Evolutionary conservation across 2,113 vertebrate genomes (phyloP).

Genomic region (Ascaphus truei): DNA sequence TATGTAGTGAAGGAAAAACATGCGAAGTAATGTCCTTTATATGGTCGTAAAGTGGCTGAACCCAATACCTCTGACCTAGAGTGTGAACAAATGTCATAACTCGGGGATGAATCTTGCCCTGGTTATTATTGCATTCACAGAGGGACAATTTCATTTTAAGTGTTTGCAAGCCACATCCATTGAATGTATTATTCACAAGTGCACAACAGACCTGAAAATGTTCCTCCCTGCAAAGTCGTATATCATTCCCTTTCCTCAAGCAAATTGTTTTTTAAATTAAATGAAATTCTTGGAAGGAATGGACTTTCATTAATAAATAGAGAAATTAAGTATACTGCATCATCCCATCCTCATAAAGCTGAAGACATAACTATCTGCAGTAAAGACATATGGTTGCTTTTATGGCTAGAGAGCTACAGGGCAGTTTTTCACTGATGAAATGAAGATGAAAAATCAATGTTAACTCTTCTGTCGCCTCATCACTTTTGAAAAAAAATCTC

Average conservation of each 20-base stretch:
- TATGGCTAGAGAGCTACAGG: slow-evolving; percentile 22
- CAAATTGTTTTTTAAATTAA: slow-evolving; percentile 12
- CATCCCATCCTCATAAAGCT: slow-evolving; percentile 12
- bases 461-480: neutral
- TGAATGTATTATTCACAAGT: slow-evolving; percentile 7
- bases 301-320: slow-evolving; percentile 31
- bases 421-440: slow-evolving; percentile 15
- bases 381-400: slow-evolving; percentile 27
- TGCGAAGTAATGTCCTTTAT: no score
- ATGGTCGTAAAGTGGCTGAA: no score
- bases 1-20: no score
- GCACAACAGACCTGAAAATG: neutral
- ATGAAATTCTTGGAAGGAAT: slow-evolving; percentile 12
- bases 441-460: neutral
- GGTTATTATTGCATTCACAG: no score
- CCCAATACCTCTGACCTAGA: no score
- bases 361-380: slow-evolving; percentile 15
- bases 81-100: no score
- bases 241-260: slow-evolving; percentile 17
- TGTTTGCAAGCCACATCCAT: neutral
- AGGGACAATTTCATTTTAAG: neutral
- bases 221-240: neutral
- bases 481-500: neutral
- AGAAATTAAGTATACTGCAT: slow-evolving; percentile 18
- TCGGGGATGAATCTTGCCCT: no score